phyloP scores from a whole-genome alignment of 2,113 vertebrate species.

The Amphiprion percula region DNA sequence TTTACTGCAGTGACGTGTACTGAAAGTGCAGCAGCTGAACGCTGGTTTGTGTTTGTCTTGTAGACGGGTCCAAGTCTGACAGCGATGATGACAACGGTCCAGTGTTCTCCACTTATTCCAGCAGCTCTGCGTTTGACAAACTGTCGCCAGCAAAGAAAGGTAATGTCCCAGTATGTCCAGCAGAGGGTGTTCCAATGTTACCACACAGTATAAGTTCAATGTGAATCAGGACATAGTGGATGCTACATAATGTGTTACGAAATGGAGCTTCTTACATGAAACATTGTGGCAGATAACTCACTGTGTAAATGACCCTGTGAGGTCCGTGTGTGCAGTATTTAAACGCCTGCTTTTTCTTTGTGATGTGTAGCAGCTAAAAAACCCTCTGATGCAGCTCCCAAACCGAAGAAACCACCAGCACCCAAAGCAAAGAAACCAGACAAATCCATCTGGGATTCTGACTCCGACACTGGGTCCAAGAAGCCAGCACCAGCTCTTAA shows the following conservation, averaged over 20 bases:
- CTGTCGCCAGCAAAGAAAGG: constrained; percentile 90
- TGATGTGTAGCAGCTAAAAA: constrained; percentile 85
- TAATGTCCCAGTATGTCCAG: constrained; percentile 63
- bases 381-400: constrained; percentile 83
- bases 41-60: constrained; percentile 39
- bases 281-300: too few relatives aligned
- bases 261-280: too few relatives aligned
- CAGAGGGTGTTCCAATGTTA: constrained; percentile 28
- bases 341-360: not conserved
- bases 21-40: not conserved
- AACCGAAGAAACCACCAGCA: constrained; percentile 88
- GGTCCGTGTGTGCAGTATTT: not conserved
- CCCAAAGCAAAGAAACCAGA: constrained; percentile 94
- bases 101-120: constrained; percentile 90
- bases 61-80: constrained; percentile 92
- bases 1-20: not conserved
- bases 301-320: not conserved
- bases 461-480: constrained; percentile 92
- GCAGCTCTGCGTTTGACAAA: constrained; percentile 90
- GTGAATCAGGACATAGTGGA: not conserved
- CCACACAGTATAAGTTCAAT: too few relatives aligned
- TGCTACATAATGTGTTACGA: not conserved
- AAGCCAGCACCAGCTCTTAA: constrained; percentile 88
- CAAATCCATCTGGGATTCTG: constrained; percentile 92
- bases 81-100: constrained; percentile 90